These are phyloP conservation scores for Epinephelus malabaricus DNA, from an alignment of 2,797 vertebrate genomes.

Conservation along the genomic window DNA sequence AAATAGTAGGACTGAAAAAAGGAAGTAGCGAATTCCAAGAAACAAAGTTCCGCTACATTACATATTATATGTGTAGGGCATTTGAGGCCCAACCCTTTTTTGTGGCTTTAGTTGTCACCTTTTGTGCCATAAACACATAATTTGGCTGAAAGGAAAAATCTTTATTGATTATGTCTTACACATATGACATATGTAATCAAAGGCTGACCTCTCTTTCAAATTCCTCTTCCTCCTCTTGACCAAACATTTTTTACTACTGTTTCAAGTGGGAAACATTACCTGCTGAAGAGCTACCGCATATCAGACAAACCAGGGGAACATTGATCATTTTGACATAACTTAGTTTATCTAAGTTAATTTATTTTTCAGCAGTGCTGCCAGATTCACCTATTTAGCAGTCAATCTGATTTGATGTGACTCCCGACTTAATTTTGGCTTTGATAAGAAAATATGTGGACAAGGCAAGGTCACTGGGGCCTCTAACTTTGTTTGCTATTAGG, in stretches of 20 bases:
- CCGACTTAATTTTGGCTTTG: slow-evolving; percentile 40
- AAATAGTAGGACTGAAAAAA: slow-evolving; percentile 9
- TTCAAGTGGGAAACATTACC: neutral
- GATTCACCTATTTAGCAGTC: slow-evolving; percentile 39
- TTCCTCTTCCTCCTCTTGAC: neutral
- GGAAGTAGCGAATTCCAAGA: slow-evolving; percentile 24
- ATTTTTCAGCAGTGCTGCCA: slow-evolving; percentile 39
- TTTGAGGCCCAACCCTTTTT: slow-evolving; percentile 43
- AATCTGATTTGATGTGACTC: slow-evolving; percentile 52
- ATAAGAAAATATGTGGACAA: slow-evolving; percentile 48
- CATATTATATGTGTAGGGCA: slow-evolving; percentile 29
- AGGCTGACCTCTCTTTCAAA: neutral
- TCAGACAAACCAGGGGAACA: slow-evolving; percentile 19
- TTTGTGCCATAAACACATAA: slow-evolving; percentile 9
- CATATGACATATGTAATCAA: neutral
- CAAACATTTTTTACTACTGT: neutral
- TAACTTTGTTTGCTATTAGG: slow-evolving; percentile 34
- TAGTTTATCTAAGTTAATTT: slow-evolving; percentile 49
- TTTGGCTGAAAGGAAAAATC: slow-evolving; percentile 7
- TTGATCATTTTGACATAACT: slow-evolving; percentile 44
- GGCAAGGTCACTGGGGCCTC: slow-evolving; percentile 33
- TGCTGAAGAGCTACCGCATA: neutral
- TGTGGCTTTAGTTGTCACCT: slow-evolving; percentile 37
- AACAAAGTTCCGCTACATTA: slow-evolving; percentile 4
- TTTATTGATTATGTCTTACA: neutral